phyloP scores from a whole-genome alignment of 2,888 invertebrate species.

The Zaprionus obscuricornis region DNA sequence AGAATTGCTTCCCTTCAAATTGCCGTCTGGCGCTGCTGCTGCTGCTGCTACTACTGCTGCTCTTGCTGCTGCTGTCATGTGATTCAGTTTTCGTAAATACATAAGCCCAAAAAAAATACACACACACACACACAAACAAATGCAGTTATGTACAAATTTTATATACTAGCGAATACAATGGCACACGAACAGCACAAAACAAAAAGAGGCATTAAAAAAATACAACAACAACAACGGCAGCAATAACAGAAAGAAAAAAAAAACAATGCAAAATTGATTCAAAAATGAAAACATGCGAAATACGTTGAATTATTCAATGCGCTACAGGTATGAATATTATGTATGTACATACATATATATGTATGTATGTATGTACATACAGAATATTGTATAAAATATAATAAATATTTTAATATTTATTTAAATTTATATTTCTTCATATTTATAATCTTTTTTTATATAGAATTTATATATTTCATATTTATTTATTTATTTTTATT shows the following conservation, averaged over 20 bases:
- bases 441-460: slow-evolving; percentile 29
- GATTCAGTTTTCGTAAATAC: slow-evolving; percentile 32
- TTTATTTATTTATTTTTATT: too few relatives aligned
- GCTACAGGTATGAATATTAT: slow-evolving; percentile 11
- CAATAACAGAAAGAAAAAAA: slow-evolving; percentile 2
- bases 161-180: slow-evolving; percentile 41
- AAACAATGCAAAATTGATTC: slow-evolving; percentile 12
- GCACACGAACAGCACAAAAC: slow-evolving; percentile 44
- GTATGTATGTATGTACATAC: slow-evolving; percentile 41
- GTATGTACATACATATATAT: not conserved
- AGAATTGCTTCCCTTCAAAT: slow-evolving; percentile 6
- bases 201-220: slow-evolving; percentile 53
- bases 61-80: too few relatives aligned
- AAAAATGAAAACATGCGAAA: slow-evolving; percentile 6
- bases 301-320: too few relatives aligned
- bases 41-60: slow-evolving; percentile 8
- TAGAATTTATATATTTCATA: too few relatives aligned
- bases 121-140: slow-evolving; percentile 11
- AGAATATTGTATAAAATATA: too few relatives aligned
- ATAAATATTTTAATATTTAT: too few relatives aligned
- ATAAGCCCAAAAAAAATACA: slow-evolving; percentile 40
- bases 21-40: not conserved
- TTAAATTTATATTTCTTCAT: slow-evolving; percentile 18
- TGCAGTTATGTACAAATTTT: too few relatives aligned
- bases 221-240: slow-evolving; percentile 12